Percentiles rank a stretch among this genome's conserved stretches.
These are phyloP conservation scores for Dioctria linearis DNA, from an alignment of 2,888 invertebrate genomes.

Conservation along the genomic window DNA sequence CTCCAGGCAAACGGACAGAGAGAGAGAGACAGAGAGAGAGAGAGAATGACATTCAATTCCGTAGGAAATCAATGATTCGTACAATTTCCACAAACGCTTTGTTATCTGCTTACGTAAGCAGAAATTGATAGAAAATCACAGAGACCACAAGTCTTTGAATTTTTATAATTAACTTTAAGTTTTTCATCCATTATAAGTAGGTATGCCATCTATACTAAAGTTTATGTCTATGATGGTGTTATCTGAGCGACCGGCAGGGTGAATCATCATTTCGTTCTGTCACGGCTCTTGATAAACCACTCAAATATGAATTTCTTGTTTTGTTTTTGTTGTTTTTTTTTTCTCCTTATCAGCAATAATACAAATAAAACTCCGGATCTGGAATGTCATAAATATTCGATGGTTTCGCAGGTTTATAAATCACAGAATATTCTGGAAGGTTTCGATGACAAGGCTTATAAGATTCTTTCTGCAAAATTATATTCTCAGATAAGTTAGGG, in stretches of 20 bases:
- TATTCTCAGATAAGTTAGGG: constrained; percentile 20
- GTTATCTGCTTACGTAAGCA: constrained; percentile 41
- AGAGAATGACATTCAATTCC: background rate
- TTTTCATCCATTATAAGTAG: too few species aligned
- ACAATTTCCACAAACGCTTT: too few species aligned
- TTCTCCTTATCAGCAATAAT: constrained; percentile 1
- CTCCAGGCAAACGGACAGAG: too few species aligned
- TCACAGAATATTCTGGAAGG: constrained; percentile 13
- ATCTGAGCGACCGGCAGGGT: background rate
- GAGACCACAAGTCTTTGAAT: background rate
- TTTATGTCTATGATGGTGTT: too few species aligned
- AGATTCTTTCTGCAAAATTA: constrained; percentile 34
- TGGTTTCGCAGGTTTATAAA: constrained; percentile 20
- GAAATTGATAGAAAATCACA: constrained; percentile 38
- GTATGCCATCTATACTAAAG: too few species aligned
- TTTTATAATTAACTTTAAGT: too few species aligned
- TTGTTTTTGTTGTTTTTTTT: background rate
- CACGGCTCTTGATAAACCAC: constrained; percentile 36
- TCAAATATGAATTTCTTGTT: constrained; percentile 37
- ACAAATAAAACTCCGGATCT: background rate
- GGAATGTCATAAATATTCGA: constrained; percentile 27
- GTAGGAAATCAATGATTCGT: constrained; percentile 9
- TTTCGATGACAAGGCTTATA: constrained; percentile 5
- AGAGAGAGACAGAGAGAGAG: too few species aligned
- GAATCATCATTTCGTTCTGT: constrained; percentile 4